Percentiles rank a stretch among this genome's conserved stretches.
Conservation (phyloP, 2,113 vertebrate species). For the Colossoma macropomum region DNA sequence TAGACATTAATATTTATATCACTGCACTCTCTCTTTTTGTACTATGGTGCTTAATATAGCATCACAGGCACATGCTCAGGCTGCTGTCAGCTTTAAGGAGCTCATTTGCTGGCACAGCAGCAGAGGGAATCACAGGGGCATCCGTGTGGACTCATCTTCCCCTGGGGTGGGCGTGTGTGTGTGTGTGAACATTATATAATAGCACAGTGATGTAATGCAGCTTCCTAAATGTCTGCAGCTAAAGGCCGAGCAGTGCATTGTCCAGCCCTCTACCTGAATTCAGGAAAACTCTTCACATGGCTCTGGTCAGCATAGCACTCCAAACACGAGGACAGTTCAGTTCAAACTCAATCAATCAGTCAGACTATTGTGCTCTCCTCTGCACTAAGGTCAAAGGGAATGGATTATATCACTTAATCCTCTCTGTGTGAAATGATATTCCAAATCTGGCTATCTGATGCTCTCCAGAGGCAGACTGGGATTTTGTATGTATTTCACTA, state of each 20-base stretch:
- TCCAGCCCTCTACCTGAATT: slow-evolving; percentile 63
- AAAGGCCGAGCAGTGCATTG: slow-evolving; percentile 56
- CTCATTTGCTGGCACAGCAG: slow-evolving; percentile 55
- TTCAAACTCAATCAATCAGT: slow-evolving; percentile 7
- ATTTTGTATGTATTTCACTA: background rate
- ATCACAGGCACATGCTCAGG: slow-evolving; percentile 4
- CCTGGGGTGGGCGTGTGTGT: slow-evolving; percentile 47
- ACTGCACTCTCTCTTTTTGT: background rate
- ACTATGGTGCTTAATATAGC: background rate
- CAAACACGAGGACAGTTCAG: slow-evolving; percentile 20
- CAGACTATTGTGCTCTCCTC: slow-evolving; percentile 4
- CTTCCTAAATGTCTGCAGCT: slow-evolving; percentile 63
- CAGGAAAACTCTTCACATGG: slow-evolving; percentile 7
- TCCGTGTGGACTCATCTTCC: slow-evolving; percentile 59
- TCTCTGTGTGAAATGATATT: slow-evolving; percentile 37
- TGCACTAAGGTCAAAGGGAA: slow-evolving; percentile 13
- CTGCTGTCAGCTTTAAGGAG: slow-evolving; percentile 22
- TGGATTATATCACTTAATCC: slow-evolving; percentile 49
- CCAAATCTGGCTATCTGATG: slow-evolving; percentile 36
- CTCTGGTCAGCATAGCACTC: background rate
- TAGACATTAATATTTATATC: slow-evolving; percentile 17
- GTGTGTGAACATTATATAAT: slow-evolving; percentile 71
- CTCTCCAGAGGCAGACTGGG: slow-evolving; percentile 57
- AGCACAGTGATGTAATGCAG: slow-evolving; percentile 75
- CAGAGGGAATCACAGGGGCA: slow-evolving; percentile 65